A percentile compares a stretch with the other conserved stretches of the same genome.
These are phyloP conservation scores for Antedon bifida DNA, from an alignment of 35 echinoderm and acorn worm species.

Conservation along the genomic window DNA sequence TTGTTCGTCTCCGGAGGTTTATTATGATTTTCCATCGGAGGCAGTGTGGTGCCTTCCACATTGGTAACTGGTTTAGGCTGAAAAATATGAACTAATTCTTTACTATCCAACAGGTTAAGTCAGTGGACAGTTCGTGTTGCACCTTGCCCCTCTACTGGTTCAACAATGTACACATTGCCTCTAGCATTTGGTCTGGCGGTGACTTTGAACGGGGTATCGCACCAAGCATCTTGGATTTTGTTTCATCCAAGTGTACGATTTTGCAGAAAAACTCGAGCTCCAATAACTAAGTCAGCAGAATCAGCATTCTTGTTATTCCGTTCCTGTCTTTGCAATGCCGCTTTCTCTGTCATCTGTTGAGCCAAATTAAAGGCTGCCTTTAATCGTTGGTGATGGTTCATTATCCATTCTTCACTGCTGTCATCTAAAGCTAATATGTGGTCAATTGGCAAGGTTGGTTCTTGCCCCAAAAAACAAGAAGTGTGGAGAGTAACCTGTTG, in stretches of 20 bases:
- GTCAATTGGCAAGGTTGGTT: constrained; percentile 45
- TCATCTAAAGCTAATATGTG: constrained; percentile 15
- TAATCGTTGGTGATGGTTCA: constrained; percentile 40
- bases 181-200: too few species aligned
- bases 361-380: constrained; percentile 22
- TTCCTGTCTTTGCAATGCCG: constrained; percentile 16
- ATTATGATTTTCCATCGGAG: not conserved
- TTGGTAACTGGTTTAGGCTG: not conserved
- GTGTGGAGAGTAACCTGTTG: constrained; percentile 44
- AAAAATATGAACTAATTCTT: too few species aligned
- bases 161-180: too few species aligned
- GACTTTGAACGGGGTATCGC: not conserved
- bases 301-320: constrained; percentile 15
- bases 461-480: constrained; percentile 71
- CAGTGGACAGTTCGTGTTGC: too few species aligned
- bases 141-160: too few species aligned
- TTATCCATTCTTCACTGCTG: constrained; percentile 8
- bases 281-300: constrained; percentile 22
- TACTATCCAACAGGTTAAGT: too few species aligned
- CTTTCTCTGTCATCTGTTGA: too few species aligned
- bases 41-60: not conserved
- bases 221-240: constrained; percentile 52
- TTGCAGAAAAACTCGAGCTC: not conserved
- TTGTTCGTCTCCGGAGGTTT: not conserved
- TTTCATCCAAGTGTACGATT: not conserved